Evolutionary conservation across 2,797 vertebrate species (phyloP).

Genomic region (Gymnopithys bicolor): DNA sequence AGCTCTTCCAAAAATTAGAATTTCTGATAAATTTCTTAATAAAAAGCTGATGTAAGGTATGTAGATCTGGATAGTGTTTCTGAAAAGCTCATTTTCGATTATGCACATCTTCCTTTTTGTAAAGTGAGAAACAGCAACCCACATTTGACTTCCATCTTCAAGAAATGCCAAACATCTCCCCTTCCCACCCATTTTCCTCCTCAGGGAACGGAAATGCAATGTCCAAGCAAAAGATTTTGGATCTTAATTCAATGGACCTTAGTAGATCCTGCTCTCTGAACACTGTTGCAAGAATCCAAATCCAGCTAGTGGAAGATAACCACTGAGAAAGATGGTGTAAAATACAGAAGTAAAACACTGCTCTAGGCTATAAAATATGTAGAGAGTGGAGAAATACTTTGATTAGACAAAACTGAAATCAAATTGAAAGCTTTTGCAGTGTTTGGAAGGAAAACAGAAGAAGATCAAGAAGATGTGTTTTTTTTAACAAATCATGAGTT

Average conservation of each 20-base stretch:
- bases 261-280: background rate
- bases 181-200: background rate
- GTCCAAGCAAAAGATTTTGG: background rate
- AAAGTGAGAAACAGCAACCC: background rate
- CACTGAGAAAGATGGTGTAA: background rate
- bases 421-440: background rate
- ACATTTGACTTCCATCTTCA: background rate
- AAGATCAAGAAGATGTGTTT: background rate
- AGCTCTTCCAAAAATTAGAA: background rate
- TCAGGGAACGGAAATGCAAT: background rate
- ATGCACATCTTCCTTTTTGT: background rate
- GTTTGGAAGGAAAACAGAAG: background rate
- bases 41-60: background rate
- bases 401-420: background rate
- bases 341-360: background rate
- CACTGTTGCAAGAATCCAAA: background rate
- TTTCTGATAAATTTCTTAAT: background rate
- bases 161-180: background rate
- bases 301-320: background rate
- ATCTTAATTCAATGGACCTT: background rate
- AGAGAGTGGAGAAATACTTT: background rate
- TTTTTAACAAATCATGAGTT: background rate
- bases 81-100: background rate
- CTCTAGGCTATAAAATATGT: background rate
- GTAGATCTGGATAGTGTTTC: background rate